Evolutionary conservation across 2,888 invertebrate species (phyloP).

Genomic region (Cataglyphis altisquamis): DNA sequence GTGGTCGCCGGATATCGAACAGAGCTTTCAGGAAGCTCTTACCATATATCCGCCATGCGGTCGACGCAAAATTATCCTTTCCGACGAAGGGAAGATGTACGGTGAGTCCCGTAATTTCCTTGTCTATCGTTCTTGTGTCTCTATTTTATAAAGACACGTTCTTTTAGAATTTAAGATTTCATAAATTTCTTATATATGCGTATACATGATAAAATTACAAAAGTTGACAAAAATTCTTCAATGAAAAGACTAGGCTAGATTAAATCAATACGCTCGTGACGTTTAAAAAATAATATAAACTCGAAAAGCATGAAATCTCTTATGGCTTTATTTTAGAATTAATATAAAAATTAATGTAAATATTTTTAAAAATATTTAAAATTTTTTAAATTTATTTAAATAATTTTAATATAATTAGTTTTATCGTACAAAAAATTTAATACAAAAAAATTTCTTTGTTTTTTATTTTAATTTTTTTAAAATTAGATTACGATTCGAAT

Average conservation of each 20-base stretch:
- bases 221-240: neutral
- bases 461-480: neutral
- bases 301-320: neutral
- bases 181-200: neutral
- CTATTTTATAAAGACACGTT: neutral
- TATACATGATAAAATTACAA: neutral
- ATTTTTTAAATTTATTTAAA: neutral
- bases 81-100: constrained; percentile 99
- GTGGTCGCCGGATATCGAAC: constrained; percentile 99
- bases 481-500: neutral
- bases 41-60: constrained; percentile 99
- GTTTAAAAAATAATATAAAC: neutral
- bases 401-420: no score
- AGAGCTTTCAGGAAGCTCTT: constrained; percentile 99
- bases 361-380: neutral
- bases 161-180: neutral
- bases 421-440: no score
- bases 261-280: neutral
- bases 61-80: constrained; percentile 99
- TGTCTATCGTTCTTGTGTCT: constrained; percentile 8
- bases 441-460: neutral
- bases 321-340: neutral
- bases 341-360: neutral
- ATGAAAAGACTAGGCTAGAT: neutral
- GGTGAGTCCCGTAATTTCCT: constrained; percentile 91